Percentiles rank a stretch among this genome's conserved stretches.
Evolutionary conservation across 2,888 invertebrate species (phyloP).

Genomic region (Erebia aethiops): DNA sequence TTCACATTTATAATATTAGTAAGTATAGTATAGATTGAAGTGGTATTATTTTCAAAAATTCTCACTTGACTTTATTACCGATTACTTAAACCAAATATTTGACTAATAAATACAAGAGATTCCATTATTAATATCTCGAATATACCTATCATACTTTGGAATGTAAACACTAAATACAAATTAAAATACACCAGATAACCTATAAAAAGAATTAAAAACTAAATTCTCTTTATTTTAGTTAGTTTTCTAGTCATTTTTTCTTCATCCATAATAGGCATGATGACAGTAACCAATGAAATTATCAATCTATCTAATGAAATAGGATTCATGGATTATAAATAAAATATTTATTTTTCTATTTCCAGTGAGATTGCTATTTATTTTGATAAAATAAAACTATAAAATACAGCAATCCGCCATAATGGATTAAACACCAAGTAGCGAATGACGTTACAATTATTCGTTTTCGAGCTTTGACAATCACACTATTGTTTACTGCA

Average conservation of each 20-base stretch:
- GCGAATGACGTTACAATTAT: too few species aligned
- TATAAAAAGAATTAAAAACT: background rate
- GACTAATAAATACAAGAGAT: slow-evolving; percentile 21
- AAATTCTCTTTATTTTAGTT: background rate
- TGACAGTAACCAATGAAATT: too few species aligned
- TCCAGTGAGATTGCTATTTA: too few species aligned
- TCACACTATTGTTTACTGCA: too few species aligned
- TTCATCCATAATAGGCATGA: too few species aligned
- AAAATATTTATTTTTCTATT: too few species aligned
- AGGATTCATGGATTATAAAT: too few species aligned
- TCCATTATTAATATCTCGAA: slow-evolving; percentile 23
- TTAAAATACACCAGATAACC: background rate
- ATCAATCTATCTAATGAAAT: too few species aligned
- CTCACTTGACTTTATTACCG: background rate
- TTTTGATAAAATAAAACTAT: too few species aligned
- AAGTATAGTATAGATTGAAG: background rate
- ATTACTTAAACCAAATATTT: background rate
- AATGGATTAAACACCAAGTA: too few species aligned
- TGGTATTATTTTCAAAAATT: background rate
- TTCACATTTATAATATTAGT: background rate
- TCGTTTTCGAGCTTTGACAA: too few species aligned
- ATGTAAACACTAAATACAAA: background rate
- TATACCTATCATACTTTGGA: background rate
- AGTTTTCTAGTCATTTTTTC: background rate
- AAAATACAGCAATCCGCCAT: too few species aligned